These are phyloP conservation scores for Heterodera schachtii DNA, from an alignment of 1,140 invertebrate species.

Conservation along the genomic window DNA sequence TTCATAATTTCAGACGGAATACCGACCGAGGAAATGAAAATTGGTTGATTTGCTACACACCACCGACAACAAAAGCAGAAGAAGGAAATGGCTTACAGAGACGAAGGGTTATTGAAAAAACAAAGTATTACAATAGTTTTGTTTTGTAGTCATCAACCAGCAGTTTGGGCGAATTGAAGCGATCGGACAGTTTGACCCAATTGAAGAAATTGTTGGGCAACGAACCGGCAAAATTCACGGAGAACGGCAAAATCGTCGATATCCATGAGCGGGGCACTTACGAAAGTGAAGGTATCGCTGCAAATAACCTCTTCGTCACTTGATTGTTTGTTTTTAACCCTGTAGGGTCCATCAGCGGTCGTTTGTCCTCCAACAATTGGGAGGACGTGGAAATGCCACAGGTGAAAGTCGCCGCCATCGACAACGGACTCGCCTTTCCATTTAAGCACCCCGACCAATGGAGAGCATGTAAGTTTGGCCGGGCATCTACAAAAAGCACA, in stretches of 20 bases:
- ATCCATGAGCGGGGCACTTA: constrained; percentile 12
- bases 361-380: constrained; percentile 18
- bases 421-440: constrained; percentile 98
- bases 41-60: constrained; percentile 88
- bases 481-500: not conserved
- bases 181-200: not conserved
- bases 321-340: not conserved
- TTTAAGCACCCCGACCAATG: constrained; percentile 99
- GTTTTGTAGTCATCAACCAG: not conserved
- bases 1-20: constrained; percentile 73
- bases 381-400: constrained; percentile 68
- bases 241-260: constrained; percentile 45
- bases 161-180: not conserved
- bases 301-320: too few species aligned
- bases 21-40: constrained; percentile 99
- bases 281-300: not conserved
- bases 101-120: not conserved
- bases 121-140: not conserved
- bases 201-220: constrained; percentile 17
- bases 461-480: constrained; percentile 78
- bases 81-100: not conserved
- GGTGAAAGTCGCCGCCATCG: constrained; percentile 92
- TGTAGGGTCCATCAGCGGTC: too few species aligned
- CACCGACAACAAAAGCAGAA: too few species aligned
- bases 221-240: constrained; percentile 15